These are phyloP conservation scores for Colius striatus DNA, from an alignment of 2,113 vertebrate species.

Conservation along the genomic window DNA sequence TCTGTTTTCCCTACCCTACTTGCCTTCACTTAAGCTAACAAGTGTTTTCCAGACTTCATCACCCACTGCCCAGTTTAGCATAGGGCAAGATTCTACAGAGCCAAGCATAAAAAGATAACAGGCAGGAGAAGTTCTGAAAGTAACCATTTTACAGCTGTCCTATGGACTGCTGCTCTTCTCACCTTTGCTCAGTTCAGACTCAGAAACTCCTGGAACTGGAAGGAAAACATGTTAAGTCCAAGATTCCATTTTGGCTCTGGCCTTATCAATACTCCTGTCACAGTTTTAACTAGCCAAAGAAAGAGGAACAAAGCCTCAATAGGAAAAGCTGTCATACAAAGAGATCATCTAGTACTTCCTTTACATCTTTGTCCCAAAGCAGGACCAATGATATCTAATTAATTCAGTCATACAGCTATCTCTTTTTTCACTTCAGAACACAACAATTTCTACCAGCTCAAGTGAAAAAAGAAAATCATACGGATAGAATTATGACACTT, in stretches of 20 bases:
- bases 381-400: background rate
- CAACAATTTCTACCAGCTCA: background rate
- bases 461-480: background rate
- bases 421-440: background rate
- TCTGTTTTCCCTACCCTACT: background rate
- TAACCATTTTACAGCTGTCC: background rate
- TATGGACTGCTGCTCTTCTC: background rate
- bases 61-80: background rate
- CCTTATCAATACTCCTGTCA: background rate
- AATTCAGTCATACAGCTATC: background rate
- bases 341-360: background rate
- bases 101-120: background rate
- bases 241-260: background rate
- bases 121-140: background rate
- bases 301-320: background rate
- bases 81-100: background rate
- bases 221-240: background rate
- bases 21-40: background rate
- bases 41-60: background rate
- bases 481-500: background rate
- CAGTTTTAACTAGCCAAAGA: background rate
- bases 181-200: background rate
- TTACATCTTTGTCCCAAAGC: background rate
- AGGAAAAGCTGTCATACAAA: background rate
- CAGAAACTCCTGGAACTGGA: background rate